A percentile compares a stretch with the other conserved stretches of the same genome.
Conservation (phyloP, 2,113 vertebrate species). For the Semnornis frantzii region DNA sequence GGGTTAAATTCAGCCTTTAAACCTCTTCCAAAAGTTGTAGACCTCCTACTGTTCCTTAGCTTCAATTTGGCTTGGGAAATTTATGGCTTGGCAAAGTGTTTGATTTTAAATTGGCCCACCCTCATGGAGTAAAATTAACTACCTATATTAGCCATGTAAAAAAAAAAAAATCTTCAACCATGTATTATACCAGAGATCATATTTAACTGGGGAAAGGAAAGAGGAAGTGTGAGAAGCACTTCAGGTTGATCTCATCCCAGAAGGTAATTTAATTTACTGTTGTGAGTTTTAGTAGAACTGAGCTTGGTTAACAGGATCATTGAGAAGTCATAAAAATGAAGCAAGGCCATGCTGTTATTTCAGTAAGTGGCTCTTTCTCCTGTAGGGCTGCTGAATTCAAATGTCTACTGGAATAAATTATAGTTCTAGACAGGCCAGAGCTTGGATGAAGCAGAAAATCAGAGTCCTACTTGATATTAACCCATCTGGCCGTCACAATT, state of each 20-base stretch:
- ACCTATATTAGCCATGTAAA: not conserved
- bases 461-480: not conserved
- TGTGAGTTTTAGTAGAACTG: not conserved
- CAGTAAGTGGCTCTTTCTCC: not conserved
- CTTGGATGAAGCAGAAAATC: not conserved
- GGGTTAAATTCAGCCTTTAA: not conserved
- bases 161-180: not conserved
- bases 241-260: not conserved
- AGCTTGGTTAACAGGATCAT: not conserved
- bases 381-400: not conserved
- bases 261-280: not conserved
- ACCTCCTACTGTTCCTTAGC: not conserved
- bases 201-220: not conserved
- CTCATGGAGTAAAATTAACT: not conserved
- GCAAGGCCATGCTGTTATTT: not conserved
- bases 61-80: not conserved
- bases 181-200: not conserved
- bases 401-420: not conserved
- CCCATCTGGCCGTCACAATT: not conserved
- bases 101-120: not conserved
- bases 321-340: not conserved
- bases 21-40: not conserved
- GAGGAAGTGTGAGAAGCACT: not conserved
- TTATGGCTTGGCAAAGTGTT: not conserved
- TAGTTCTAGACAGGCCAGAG: not conserved